Conservation (phyloP, 1,140 invertebrate species). For the Brachionus manjavacas region DNA sequence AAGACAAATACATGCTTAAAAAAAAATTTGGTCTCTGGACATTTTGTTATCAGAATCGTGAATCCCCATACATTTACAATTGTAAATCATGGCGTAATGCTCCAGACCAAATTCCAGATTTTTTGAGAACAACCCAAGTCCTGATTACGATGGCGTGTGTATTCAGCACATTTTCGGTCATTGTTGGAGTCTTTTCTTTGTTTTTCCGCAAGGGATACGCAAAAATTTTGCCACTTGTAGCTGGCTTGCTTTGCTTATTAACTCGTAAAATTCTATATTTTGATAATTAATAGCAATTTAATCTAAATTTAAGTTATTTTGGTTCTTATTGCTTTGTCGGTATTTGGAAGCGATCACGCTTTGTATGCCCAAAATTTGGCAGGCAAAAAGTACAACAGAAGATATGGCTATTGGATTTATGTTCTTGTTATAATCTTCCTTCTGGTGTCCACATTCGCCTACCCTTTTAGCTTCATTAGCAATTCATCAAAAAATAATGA, state of each 20-base stretch:
- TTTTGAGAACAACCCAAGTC: slow-evolving; percentile 2
- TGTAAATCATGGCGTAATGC: neutral
- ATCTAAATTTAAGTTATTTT: neutral
- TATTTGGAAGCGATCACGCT: slow-evolving; percentile 23
- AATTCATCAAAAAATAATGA: neutral
- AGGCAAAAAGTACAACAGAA: neutral
- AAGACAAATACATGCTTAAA: neutral
- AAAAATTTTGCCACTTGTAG: neutral
- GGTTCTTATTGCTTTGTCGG: neutral
- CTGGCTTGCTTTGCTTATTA: neutral
- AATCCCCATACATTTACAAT: neutral
- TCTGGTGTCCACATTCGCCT: neutral
- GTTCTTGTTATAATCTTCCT: neutral
- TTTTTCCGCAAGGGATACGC: neutral
- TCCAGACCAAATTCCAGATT: neutral
- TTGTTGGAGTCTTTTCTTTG: neutral
- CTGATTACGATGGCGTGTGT: neutral
- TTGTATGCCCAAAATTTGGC: neutral
- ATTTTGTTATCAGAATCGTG: neutral
- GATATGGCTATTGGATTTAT: slow-evolving; percentile 27
- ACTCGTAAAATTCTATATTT: neutral
- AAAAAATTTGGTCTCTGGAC: slow-evolving; percentile 29
- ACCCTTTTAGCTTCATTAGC: neutral
- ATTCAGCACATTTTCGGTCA: neutral
- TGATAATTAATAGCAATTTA: neutral